Evolutionary conservation across 2,797 vertebrate genomes (phyloP).

Genomic region (Anableps anableps): DNA sequence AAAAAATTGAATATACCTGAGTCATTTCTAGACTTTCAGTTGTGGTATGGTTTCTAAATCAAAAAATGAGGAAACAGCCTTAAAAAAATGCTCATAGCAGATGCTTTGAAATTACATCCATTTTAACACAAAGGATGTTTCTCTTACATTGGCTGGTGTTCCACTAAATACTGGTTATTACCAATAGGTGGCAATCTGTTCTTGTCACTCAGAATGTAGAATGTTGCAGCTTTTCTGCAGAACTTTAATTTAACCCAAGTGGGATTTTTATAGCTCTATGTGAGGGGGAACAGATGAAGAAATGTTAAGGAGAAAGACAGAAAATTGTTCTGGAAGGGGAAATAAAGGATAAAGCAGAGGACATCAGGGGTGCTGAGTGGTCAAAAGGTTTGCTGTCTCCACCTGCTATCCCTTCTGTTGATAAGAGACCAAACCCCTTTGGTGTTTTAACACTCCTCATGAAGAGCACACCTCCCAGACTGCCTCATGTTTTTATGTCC

Average conservation of each 20-base stretch:
- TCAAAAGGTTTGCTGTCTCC: constrained; percentile 60
- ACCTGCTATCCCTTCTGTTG: constrained; percentile 71
- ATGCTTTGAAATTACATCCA: constrained; percentile 4
- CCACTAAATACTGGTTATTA: constrained; percentile 50
- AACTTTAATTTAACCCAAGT: constrained; percentile 56
- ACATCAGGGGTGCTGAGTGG: constrained; percentile 59
- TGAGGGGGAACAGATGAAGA: constrained; percentile 26
- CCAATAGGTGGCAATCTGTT: constrained; percentile 78
- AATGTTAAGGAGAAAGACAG: constrained; percentile 25
- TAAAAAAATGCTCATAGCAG: not conserved
- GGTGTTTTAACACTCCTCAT: constrained; percentile 45
- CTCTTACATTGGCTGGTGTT: constrained; percentile 24
- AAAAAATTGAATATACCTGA: constrained; percentile 38
- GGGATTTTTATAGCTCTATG: constrained; percentile 54
- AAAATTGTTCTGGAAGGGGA: constrained; percentile 21
- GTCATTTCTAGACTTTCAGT: constrained; percentile 42
- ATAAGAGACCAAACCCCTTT: constrained; percentile 47
- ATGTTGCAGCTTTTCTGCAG: constrained; percentile 36
- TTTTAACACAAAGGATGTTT: constrained; percentile 32
- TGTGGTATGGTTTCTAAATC: constrained; percentile 33
- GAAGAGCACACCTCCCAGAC: constrained; percentile 42
- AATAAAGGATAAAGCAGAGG: constrained; percentile 52
- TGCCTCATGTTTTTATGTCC: constrained; percentile 35
- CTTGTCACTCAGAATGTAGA: constrained; percentile 59
- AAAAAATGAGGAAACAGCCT: not conserved